Conservation (phyloP, 2,888 invertebrate species). For the Melanotus villosus region DNA sequence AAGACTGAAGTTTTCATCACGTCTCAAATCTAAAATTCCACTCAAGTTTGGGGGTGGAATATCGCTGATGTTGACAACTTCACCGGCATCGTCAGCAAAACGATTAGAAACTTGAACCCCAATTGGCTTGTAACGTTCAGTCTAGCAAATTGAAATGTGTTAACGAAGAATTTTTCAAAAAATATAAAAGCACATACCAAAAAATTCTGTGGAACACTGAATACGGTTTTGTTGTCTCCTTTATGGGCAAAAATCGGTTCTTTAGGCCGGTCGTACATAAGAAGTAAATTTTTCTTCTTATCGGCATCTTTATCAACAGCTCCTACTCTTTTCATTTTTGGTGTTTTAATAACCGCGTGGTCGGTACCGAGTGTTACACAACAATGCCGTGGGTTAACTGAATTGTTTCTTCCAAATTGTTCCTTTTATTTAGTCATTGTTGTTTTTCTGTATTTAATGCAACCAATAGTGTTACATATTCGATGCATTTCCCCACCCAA, state of each 20-base stretch:
- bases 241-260: slow-evolving; percentile 85
- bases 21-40: slow-evolving; percentile 72
- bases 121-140: slow-evolving; percentile 71
- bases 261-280: slow-evolving; percentile 82
- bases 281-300: slow-evolving; percentile 71
- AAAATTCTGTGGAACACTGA: slow-evolving; percentile 74
- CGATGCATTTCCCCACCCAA: neutral
- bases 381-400: neutral
- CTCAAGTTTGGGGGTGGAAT: slow-evolving; percentile 72
- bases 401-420: neutral
- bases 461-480: neutral
- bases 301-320: too few relatives aligned
- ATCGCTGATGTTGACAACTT: slow-evolving; percentile 72
- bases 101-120: slow-evolving; percentile 75
- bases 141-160: slow-evolving; percentile 59
- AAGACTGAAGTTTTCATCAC: slow-evolving; percentile 79
- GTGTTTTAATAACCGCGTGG: too few relatives aligned
- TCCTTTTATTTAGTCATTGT: neutral
- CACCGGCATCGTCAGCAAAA: slow-evolving; percentile 71
- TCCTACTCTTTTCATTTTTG: too few relatives aligned
- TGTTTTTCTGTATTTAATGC: neutral
- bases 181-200: slow-evolving; percentile 68
- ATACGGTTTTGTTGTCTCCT: slow-evolving; percentile 74
- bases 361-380: neutral
- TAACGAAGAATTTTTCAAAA: neutral